Percentiles rank a stretch among this genome's conserved stretches.
These are phyloP conservation scores for Emydura subglobosa DNA, from an alignment of 2,113 vertebrate species.

Conservation along the genomic window DNA sequence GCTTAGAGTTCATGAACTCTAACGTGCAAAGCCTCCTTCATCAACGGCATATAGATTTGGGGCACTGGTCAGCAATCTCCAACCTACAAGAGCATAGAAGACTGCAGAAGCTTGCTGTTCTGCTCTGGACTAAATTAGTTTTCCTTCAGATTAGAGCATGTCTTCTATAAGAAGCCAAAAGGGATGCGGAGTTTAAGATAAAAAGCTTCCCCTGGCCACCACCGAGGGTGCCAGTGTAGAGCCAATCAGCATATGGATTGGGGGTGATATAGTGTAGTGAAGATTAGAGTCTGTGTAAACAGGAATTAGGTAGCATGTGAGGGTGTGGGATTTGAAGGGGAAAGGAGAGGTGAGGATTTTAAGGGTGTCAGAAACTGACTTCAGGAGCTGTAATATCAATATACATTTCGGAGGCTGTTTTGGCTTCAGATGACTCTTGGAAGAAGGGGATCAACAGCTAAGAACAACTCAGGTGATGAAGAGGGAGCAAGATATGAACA, in stretches of 20 bases:
- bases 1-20: neutral
- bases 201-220: neutral
- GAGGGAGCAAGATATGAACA: neutral
- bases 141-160: rapidly evolving
- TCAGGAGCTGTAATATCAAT: neutral
- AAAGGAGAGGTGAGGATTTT: neutral
- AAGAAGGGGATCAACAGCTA: neutral
- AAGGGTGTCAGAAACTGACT: neutral
- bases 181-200: neutral
- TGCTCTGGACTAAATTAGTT: neutral
- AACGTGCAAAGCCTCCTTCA: neutral
- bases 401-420: neutral
- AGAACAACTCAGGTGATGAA: neutral
- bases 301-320: neutral
- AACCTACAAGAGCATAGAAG: neutral
- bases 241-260: neutral
- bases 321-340: neutral
- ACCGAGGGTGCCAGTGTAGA: neutral
- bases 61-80: rapidly evolving
- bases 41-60: rapidly evolving
- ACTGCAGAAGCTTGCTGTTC: neutral
- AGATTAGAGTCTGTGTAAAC: neutral
- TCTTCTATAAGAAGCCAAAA: neutral
- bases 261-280: neutral
- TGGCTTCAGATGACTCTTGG: neutral